Conservation (phyloP, 2,113 vertebrate genomes). For the Petrocephalus microphthalmus region DNA sequence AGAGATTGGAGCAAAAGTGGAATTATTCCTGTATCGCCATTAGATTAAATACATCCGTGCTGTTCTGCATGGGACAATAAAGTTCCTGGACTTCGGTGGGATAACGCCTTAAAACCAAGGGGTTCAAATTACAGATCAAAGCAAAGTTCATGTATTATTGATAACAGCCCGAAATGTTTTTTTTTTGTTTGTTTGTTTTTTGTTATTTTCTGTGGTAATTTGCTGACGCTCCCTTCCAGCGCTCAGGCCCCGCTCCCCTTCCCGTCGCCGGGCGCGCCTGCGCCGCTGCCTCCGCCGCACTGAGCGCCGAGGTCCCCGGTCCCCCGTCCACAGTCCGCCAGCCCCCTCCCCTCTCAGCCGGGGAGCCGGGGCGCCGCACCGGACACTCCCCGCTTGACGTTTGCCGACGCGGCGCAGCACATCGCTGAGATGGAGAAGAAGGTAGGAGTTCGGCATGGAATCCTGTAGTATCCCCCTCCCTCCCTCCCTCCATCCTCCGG, state of each 20-base stretch:
- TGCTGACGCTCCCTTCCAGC: constrained; percentile 39
- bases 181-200: neutral
- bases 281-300: constrained; percentile 35
- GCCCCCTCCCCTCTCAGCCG: constrained; percentile 32
- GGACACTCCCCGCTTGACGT: neutral
- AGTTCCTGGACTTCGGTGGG: neutral
- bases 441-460: constrained; percentile 34
- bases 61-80: too few species aligned
- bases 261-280: constrained; percentile 25
- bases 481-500: neutral
- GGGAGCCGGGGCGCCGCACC: constrained; percentile 26
- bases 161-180: neutral
- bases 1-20: too few species aligned
- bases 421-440: constrained; percentile 43
- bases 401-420: neutral
- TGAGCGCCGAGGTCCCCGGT: neutral
- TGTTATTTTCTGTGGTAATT: constrained; percentile 22
- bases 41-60: too few species aligned
- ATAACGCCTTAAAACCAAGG: neutral
- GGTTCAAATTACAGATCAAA: neutral
- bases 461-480: neutral
- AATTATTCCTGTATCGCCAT: too few species aligned
- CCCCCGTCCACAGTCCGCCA: constrained; percentile 23
- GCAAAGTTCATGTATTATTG: neutral
- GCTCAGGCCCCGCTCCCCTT: constrained; percentile 14